phyloP scores from a whole-genome alignment of 2,113 vertebrate species.

The Lamprologus lemairii region DNA sequence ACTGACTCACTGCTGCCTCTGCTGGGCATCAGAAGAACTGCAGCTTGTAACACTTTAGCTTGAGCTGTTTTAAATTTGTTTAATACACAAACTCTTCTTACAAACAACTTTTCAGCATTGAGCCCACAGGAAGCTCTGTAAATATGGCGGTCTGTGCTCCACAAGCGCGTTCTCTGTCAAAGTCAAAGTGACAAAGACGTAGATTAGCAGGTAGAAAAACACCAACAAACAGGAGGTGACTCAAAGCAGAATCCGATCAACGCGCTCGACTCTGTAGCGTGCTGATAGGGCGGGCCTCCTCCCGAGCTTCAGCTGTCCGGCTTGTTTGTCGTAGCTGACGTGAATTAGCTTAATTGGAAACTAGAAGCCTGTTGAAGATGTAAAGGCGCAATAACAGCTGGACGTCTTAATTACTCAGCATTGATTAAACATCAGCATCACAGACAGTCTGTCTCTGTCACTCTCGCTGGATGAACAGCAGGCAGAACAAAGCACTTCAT shows the following conservation, averaged over 20 bases:
- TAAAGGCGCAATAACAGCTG: slow-evolving; percentile 18
- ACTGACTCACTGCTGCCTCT: not conserved
- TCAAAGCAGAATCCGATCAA: not conserved
- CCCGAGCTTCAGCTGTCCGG: not conserved
- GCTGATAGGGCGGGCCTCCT: not conserved
- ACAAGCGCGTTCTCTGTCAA: not conserved
- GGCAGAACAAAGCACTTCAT: not conserved
- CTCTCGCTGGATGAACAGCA: not conserved
- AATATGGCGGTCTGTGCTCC: not conserved
- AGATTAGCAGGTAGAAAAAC: not conserved
- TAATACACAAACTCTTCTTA: not conserved
- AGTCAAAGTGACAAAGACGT: not conserved
- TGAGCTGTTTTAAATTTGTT: not conserved
- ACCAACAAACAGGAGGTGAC: not conserved
- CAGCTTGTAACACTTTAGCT: not conserved
- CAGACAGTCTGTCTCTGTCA: slow-evolving; percentile 8
- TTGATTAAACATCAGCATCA: slow-evolving; percentile 24
- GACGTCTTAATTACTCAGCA: slow-evolving; percentile 16
- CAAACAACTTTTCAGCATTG: not conserved
- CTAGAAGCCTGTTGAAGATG: slow-evolving; percentile 5
- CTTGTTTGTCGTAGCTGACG: not conserved
- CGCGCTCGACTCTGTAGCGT: not conserved
- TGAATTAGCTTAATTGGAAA: slow-evolving; percentile 20
- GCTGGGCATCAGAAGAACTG: not conserved
- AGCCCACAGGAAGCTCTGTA: not conserved